A percentile compares a stretch with the other conserved stretches of the same genome.
Evolutionary conservation across 2,797 vertebrate species (phyloP).

Genomic region (Paedocypris micromegethes): DNA sequence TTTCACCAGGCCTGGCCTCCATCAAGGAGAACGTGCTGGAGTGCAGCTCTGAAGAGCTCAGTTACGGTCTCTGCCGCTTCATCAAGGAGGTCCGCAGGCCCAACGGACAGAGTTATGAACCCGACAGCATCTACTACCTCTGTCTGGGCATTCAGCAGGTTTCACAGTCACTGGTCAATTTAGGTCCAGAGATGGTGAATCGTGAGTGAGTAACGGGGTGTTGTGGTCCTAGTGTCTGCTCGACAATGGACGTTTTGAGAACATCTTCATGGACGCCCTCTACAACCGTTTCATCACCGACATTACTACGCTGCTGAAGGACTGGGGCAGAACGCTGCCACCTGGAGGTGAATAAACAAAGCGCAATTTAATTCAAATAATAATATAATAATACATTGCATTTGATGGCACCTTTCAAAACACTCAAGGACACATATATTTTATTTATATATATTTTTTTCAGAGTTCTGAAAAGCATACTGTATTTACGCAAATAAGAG

Average conservation of each 20-base stretch:
- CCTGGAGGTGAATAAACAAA: conserved; percentile 79
- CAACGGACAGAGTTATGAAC: conserved; percentile 82
- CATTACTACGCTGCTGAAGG: conserved; percentile 84
- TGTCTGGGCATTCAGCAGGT: conserved; percentile 99
- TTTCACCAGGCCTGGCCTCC: conserved; percentile 68
- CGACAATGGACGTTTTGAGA: conserved; percentile 91
- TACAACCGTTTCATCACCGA: conserved; percentile 85
- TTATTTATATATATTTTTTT: too few relatives aligned
- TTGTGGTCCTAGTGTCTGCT: conserved; percentile 89
- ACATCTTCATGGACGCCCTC: conserved; percentile 93
- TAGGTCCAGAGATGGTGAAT: conserved; percentile 41
- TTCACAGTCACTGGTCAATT: neutral
- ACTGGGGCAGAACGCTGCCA: conserved; percentile 81
- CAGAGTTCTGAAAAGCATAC: too few relatives aligned
- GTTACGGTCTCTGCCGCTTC: conserved; percentile 86
- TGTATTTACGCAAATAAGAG: too few relatives aligned
- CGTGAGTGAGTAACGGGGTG: neutral
- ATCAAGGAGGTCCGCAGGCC: conserved; percentile 88
- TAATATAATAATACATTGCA: too few relatives aligned
- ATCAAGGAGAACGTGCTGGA: conserved; percentile 88
- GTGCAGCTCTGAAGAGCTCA: conserved; percentile 85
- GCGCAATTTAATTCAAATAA: too few relatives aligned
- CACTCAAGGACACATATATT: too few relatives aligned
- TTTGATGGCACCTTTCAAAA: too few relatives aligned
- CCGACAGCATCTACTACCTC: conserved; percentile 95